Evolutionary conservation across 2,888 invertebrate genomes (phyloP), one percentile per base, ranked within the genome.

Genomic region (Sarcophaga caerulescens): DNA sequence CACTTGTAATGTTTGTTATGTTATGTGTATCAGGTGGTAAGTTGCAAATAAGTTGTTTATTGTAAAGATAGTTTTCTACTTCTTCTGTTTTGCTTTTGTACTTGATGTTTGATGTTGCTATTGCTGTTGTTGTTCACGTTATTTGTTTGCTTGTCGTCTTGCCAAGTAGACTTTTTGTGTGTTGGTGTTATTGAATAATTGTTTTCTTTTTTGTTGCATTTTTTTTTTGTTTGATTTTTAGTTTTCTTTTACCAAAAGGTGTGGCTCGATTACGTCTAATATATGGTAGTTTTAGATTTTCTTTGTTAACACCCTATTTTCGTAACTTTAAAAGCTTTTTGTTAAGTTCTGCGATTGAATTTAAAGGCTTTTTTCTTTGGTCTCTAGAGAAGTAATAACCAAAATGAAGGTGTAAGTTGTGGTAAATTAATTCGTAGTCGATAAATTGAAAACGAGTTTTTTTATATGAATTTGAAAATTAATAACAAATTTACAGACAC

Each of bases 41-140:
- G 14, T 77, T 83, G 80, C 81, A 86, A 84, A 84, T 84, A 86
- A 77, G 80, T 84, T 86, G 85, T 85, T 77, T 69, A 77, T 80
- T 73, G 63, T 65, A 17, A 25, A 77, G 66, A 69, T 82, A 17
- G 2, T 47, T 73, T 4, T 78, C 63, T 52, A 23, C 14, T 19
- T 66, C 10, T 66, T 35, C n/a, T 35, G 35, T 35, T 35, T 35
- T 35, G 6, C 8, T 35, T 35, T 35, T 35, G 35, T 35, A 35
- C 3, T 8, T 8, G 35, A 35, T 35, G 35, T 4, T 19, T 63
- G 6, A 47, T 19, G 45, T 21, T 70, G n/a, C 44, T 74, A 14
- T 57, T 65, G 35, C 21, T 65, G 47, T 66, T 60, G 25, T 66
- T 60, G 19, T 57, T 23, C 21, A 23, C 80, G n/a, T 44, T 71